These are phyloP conservation scores for Australoheros scitulus DNA, from an alignment of 2,113 vertebrate species.

Conservation along the genomic window DNA sequence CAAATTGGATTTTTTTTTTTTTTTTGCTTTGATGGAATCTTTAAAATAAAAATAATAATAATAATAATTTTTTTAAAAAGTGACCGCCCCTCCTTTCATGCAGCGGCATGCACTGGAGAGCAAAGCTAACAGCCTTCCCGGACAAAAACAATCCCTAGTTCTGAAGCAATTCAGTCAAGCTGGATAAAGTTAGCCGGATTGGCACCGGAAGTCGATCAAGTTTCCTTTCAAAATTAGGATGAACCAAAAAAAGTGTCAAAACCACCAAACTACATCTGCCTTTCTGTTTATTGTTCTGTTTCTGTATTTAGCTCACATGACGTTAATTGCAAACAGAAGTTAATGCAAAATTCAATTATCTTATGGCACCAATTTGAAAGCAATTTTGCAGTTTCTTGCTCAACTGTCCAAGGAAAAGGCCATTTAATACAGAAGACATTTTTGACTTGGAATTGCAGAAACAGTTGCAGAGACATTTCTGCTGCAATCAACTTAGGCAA, in stretches of 20 bases:
- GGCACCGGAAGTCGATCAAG: neutral
- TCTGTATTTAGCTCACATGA: too few relatives aligned
- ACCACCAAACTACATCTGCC: neutral
- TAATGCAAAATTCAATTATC: too few relatives aligned
- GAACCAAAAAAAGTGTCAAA: neutral
- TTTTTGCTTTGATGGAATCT: neutral
- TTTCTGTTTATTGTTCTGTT: neutral
- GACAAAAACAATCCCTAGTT: conserved; percentile 85
- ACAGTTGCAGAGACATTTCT: too few relatives aligned
- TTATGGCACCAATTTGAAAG: too few relatives aligned
- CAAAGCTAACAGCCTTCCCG: conserved; percentile 57
- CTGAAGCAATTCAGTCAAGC: conserved; percentile 32
- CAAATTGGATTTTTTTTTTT: neutral
- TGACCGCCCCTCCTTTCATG: conserved; percentile 13
- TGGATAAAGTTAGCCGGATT: neutral
- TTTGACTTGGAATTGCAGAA: too few relatives aligned
- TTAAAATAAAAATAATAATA: neutral
- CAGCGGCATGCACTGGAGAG: neutral
- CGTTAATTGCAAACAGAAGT: too few relatives aligned
- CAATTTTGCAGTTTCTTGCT: too few relatives aligned
- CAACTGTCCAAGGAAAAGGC: too few relatives aligned
- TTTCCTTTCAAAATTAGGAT: neutral
- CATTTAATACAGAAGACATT: too few relatives aligned
- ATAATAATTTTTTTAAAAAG: too few relatives aligned
- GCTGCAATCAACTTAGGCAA: too few relatives aligned